These are phyloP conservation scores for Steatocranus sp. DNA, from an alignment of 2,797 vertebrate species.

Conservation along the genomic window DNA sequence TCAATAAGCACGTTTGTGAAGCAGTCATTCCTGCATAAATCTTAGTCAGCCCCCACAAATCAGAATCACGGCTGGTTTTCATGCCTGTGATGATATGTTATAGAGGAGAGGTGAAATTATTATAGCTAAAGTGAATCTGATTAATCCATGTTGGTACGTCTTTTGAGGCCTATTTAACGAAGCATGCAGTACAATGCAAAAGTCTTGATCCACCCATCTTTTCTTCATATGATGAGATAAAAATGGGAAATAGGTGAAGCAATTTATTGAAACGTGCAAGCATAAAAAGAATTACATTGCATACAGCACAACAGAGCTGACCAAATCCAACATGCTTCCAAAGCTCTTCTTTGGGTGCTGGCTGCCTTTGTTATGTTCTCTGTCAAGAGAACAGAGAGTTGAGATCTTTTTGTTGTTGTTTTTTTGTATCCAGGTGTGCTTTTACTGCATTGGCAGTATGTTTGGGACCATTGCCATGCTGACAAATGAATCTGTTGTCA, in stretches of 20 bases:
- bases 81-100: constrained; percentile 10
- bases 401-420: not conserved
- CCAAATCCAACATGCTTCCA: not conserved
- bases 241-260: not conserved
- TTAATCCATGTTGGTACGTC: constrained; percentile 11
- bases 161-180: not conserved
- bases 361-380: not conserved
- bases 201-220: not conserved
- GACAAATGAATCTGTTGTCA: not conserved
- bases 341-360: not conserved
- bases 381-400: not conserved
- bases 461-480: not conserved
- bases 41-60: not conserved
- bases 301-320: not conserved
- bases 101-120: not conserved
- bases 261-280: not conserved
- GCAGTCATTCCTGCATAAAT: not conserved
- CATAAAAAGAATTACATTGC: not conserved
- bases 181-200: not conserved
- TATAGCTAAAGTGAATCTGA: not conserved
- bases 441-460: not conserved
- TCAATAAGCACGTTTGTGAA: constrained; percentile 12
- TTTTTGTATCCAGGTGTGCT: not conserved
- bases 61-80: constrained; percentile 12
- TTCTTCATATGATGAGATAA: not conserved